Conservation (phyloP, 2,113 vertebrate species). For the Peromyscus maniculatus region DNA sequence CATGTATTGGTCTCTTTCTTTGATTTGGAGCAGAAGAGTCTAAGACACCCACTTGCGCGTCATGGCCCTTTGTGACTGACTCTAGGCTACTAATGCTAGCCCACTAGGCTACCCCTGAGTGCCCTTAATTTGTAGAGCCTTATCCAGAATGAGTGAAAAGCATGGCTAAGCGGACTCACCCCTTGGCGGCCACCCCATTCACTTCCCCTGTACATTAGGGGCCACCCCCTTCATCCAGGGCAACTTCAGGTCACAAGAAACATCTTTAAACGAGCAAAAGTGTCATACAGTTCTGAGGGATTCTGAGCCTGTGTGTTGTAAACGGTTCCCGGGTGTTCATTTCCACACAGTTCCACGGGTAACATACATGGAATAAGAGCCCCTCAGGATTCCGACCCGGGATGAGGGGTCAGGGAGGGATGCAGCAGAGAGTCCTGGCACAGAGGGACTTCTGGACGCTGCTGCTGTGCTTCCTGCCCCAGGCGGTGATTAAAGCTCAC, state of each 20-base stretch:
- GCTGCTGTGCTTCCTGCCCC: neutral
- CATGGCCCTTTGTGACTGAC: neutral
- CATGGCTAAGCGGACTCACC: neutral
- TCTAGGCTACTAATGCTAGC: neutral
- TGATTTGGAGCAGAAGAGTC: neutral
- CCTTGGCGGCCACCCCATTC: neutral
- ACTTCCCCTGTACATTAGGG: neutral
- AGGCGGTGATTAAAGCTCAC: slow-evolving; percentile 45
- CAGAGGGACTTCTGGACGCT: neutral
- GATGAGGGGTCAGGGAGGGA: too few relatives aligned
- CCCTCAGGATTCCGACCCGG: neutral
- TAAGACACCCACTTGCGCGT: accelerated
- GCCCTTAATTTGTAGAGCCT: neutral
- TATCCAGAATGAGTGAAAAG: accelerated
- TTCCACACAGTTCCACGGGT: neutral
- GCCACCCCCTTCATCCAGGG: neutral
- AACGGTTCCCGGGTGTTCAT: neutral
- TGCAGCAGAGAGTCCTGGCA: neutral
- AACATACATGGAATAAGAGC: too few relatives aligned
- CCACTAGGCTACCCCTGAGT: too few relatives aligned
- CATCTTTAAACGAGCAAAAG: neutral
- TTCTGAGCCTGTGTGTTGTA: neutral
- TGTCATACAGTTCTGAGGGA: neutral
- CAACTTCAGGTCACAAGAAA: neutral
- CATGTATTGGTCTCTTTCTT: neutral